Percentiles rank a stretch among this genome's conserved stretches.
These are phyloP conservation scores for Labrus mixtus DNA, from an alignment of 2,113 vertebrate species.

Conservation along the genomic window DNA sequence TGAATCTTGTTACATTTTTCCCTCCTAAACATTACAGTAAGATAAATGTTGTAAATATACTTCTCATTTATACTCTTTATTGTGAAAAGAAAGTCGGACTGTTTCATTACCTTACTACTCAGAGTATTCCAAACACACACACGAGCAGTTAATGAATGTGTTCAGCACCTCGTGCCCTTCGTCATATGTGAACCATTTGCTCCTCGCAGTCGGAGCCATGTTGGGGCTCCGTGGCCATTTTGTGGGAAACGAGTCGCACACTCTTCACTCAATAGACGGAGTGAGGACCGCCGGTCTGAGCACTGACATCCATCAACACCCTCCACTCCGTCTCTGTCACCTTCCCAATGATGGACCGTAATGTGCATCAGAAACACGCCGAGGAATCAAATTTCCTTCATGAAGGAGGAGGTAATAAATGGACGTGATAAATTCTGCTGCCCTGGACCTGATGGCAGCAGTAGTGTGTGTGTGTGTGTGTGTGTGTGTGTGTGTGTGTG, in stretches of 20 bases:
- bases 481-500: conserved; percentile 4
- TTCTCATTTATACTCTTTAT: conserved; percentile 23
- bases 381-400: conserved; percentile 69
- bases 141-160: conserved; percentile 56
- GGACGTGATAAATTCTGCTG: conserved; percentile 73
- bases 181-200: conserved; percentile 40
- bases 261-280: conserved; percentile 49
- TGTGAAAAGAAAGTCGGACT: conserved; percentile 30
- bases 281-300: conserved; percentile 62
- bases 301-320: conserved; percentile 72
- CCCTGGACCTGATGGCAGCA: conserved; percentile 46
- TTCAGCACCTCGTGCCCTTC: conserved; percentile 28
- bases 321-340: conserved; percentile 71
- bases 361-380: conserved; percentile 61
- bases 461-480: conserved; percentile 13
- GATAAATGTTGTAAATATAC: conserved; percentile 31
- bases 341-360: conserved; percentile 70
- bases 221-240: conserved; percentile 77
- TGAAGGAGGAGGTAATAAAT: conserved; percentile 76
- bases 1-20: conserved; percentile 22
- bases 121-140: conserved; percentile 28
- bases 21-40: conserved; percentile 9
- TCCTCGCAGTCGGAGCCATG: conserved; percentile 66
- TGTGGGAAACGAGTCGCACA: conserved; percentile 55
- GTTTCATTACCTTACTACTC: conserved; percentile 12